These are phyloP conservation scores for Tachuris rubrigastra DNA, from an alignment of 2,113 vertebrate species.

Conservation along the genomic window DNA sequence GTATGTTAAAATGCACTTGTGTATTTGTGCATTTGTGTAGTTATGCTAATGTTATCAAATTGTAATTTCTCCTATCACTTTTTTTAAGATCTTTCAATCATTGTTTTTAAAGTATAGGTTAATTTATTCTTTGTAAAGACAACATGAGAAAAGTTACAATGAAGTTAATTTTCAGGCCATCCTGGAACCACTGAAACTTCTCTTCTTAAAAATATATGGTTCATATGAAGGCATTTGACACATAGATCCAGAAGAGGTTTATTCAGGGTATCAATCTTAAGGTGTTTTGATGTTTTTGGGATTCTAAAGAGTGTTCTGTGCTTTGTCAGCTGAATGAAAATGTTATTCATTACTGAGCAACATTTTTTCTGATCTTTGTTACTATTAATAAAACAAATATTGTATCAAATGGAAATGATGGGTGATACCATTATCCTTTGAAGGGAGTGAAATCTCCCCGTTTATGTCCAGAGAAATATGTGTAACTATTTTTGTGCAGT, in stretches of 20 bases:
- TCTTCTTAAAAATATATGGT: not conserved
- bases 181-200: not conserved
- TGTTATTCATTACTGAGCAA: not conserved
- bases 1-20: not conserved
- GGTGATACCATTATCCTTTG: not conserved
- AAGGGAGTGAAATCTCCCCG: not conserved
- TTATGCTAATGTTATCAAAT: not conserved
- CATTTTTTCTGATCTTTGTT: not conserved
- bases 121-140: not conserved
- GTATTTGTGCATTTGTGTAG: not conserved
- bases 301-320: not conserved
- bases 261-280: not conserved
- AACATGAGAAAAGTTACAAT: not conserved
- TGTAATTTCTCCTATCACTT: not conserved
- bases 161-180: not conserved
- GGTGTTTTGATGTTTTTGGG: not conserved
- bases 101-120: not conserved
- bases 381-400: not conserved
- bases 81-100: not conserved
- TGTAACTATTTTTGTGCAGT: not conserved
- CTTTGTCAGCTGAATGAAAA: not conserved
- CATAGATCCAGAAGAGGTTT: not conserved
- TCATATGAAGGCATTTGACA: not conserved
- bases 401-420: not conserved
- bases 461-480: not conserved